Evolutionary conservation across 2,113 vertebrate species (phyloP), one percentile per base, ranked within the genome.

Genomic region (Dicaeum eximium): DNA sequence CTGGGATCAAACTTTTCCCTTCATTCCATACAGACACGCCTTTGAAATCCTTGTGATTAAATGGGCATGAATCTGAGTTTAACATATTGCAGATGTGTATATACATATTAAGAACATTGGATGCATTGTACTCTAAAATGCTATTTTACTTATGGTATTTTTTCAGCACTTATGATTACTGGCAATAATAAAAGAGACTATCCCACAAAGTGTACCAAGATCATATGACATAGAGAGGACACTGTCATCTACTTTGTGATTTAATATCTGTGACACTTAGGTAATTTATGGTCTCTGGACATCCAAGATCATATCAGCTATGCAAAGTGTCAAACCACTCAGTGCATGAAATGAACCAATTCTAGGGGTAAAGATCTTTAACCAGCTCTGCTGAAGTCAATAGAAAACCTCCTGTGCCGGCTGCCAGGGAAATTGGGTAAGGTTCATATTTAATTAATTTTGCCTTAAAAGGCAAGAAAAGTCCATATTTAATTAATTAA

Each of bases 71-170:
- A 45, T 70, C 65, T 94, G 80, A 86, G 61, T 84, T 91, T 93
- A 97, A 93, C 94, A 81, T 92, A 92, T 94, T 95, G 73, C 95
- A 96, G 94, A 93, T 94, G 94, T 96, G 89, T 84, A 40, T 67
- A 69, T 47, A 80, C 51, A 35, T 40, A 61, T 90, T 72, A 95
- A 70, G 89, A 96, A 95, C 94, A 97, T 95, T 91, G 87, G 87
- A 66, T 61, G 30, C 84, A 97, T 93, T 96, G 93, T 95, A 73
- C 91, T 94, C 14, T 75, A 91, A 96, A 96, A 93, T 66, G 54
- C 44, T 92, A 66, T 94, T 96, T 95, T 92, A 90, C 87, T 91
- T 88, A 82, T 0, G 2, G 62, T 92, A 30, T 88, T 97, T 96
- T 97, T 97, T 93, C 93, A 90, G 74, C 90, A 66, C 87, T 93